Evolutionary conservation across 2,113 vertebrate species (phyloP), one percentile per base, ranked within the genome.

Genomic region (Saimiri boliviensis): DNA sequence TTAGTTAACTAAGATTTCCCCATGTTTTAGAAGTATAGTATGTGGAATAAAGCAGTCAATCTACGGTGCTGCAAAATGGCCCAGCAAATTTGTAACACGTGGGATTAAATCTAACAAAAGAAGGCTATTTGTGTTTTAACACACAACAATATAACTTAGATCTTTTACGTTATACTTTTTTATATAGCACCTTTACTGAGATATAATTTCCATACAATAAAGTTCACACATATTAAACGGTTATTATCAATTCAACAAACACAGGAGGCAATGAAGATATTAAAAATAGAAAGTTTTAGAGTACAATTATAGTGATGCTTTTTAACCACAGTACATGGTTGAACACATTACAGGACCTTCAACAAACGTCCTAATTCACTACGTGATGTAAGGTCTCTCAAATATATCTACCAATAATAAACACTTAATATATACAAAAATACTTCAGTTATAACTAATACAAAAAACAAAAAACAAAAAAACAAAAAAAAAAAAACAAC

Each of bases 1-100:
- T 95, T 96, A 95, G 90, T 92, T 95, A 95, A 86, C 74, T 63
- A 92, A 95, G 87, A 90, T 92, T 94, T 85, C 77, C 42, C 49
- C 71, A 83, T 87, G 95, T 94, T 95, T 95, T 79, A 93, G 93
- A 94, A 93, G n/a, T 84, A 45, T 80, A 86, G 82, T 32, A 13
- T 30, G 56, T 84, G 54, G n/a, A 89, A 96, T 86, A 97, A 52
- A 91, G 93, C 40, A 84, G 73, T 52, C 77, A 56, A 17, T 66
- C 56, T 58, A 71, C 2, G 19, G 60, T 81, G 35, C 25, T 82
- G 27, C 13, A 86, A 88, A 92, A 52, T 21, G 63, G 42, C 12
- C 25, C 45, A 95, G 56, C 52, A 68, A 73, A 86, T 70, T 10
- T 70, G 42, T 63, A 80, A 58, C 2, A 88, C 20, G n/a, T 40